Percentiles rank a stretch among this genome's conserved stretches.
Evolutionary conservation across 2,797 vertebrate genomes (phyloP).

Genomic region (Tangara arthus): DNA sequence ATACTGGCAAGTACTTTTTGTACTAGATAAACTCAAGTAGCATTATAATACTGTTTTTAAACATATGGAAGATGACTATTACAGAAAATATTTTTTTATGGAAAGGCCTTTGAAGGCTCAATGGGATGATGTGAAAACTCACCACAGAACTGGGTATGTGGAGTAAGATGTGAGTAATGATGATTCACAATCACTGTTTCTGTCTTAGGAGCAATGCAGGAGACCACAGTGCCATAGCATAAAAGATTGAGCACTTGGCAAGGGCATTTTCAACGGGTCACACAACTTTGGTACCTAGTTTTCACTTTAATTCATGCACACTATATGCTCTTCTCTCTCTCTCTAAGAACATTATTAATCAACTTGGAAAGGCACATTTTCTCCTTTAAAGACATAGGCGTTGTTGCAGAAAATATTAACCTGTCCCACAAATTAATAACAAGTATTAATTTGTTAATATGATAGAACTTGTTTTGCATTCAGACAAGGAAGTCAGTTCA

Average conservation of each 20-base stretch:
- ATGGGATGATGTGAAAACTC: not conserved
- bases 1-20: not conserved
- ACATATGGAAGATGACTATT: not conserved
- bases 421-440: not conserved
- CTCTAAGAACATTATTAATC: not conserved
- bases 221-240: accelerated
- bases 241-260: not conserved
- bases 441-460: not conserved
- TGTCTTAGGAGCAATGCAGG: not conserved
- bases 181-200: not conserved
- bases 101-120: not conserved
- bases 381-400: not conserved
- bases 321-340: not conserved
- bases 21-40: not conserved
- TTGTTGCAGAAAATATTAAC: not conserved
- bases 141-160: not conserved
- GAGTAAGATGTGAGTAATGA: not conserved
- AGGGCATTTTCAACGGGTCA: not conserved
- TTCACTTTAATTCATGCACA: not conserved
- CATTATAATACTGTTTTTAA: not conserved
- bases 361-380: not conserved
- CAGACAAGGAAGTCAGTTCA: not conserved
- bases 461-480: not conserved
- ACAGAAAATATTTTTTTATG: not conserved
- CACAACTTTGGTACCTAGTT: not conserved